Evolutionary conservation across 2,797 vertebrate species (phyloP), one percentile per base, ranked within the genome.

Genomic region (Acestrorhynchus altus): DNA sequence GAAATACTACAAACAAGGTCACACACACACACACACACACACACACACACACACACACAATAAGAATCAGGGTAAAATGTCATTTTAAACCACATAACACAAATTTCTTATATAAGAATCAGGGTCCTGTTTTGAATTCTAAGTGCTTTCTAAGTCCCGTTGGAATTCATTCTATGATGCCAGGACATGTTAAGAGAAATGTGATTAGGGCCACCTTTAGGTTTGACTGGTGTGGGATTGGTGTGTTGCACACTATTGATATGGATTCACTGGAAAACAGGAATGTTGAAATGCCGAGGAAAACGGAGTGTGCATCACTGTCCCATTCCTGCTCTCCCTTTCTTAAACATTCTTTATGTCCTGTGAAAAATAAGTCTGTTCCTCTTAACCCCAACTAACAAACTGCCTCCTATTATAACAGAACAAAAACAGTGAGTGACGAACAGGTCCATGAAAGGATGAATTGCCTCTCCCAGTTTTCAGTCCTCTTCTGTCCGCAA

Each of bases 1-100:
- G 93, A 68, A 99, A 94, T 87, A 98, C 97, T 99, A 61, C 42
- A 81, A 54, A 77, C 35, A 83, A 40, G 49, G 52, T 70, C 8
- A 60, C 42, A 76, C 22, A 82, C 39, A 51, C 18, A 70, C 16
- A 76, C 28, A 66, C 59, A 73, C 40, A 59, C 4, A 52, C 20
- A 52, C 28, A 76, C 11, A 20, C 49, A 49, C 16, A 4, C 24
- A 18, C 6, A 35, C 6, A 35, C 2, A 2, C 2, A 35, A 35
- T 31, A 4, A 70, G 28, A 22, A 8, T n/a, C 26, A 49, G 18
- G 4, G 5, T 49, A 39, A 54, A 39, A 1, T 51, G 8, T 51
- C 31, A 7, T 31, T 31, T 35, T 63, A 5, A 22, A 22, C 3
- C 16, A 35, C n/a, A 47, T 44, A n/a, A n/a, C n/a, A n/a, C n/a